These are phyloP conservation scores for Parauchenoglanis punctatus DNA, from an alignment of 2,797 vertebrate genomes.

Conservation along the genomic window DNA sequence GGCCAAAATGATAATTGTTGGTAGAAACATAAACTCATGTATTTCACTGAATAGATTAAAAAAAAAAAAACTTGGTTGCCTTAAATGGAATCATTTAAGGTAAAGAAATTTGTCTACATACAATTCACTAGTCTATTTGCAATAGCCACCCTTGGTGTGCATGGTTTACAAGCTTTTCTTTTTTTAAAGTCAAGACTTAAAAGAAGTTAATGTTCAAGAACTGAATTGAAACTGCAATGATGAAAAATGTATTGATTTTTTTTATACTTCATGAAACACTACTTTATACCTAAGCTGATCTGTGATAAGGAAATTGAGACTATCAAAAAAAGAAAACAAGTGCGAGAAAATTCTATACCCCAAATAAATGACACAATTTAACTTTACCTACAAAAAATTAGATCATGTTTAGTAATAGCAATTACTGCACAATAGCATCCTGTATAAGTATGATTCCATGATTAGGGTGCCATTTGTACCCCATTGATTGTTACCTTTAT, in stretches of 20 bases:
- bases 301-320: not conserved
- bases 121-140: not conserved
- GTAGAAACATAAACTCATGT: not conserved
- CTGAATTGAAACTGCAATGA: not conserved
- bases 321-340: not conserved
- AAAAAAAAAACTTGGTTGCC: not conserved
- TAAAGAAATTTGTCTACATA: not conserved
- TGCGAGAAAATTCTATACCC: not conserved
- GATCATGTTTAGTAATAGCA: not conserved
- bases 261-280: not conserved
- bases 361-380: not conserved
- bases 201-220: not conserved
- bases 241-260: not conserved
- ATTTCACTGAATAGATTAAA: not conserved
- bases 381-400: not conserved
- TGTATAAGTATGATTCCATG: not conserved
- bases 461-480: not conserved
- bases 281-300: not conserved
- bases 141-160: not conserved
- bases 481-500: not conserved
- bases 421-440: not conserved
- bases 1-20: not conserved
- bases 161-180: not conserved
- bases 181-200: not conserved
- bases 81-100: not conserved